Base-by-base conservation (phyloP, 2,888 invertebrate species). In the Ophioninae sp. region DNA sequence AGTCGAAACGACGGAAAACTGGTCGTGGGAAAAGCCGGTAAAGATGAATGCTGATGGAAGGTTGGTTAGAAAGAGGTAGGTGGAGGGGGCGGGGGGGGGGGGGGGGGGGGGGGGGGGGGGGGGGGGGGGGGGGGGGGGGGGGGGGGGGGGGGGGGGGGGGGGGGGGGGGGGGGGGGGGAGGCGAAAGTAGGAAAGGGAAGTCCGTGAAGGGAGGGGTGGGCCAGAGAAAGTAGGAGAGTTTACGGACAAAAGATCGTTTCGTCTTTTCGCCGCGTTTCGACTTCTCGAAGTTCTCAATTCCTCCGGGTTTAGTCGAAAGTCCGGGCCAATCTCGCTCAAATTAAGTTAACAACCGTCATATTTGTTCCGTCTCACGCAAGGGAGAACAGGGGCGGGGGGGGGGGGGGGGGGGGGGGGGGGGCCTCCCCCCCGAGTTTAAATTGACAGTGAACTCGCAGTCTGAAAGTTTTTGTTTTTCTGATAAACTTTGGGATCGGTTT, bases 161-260 rank as follows among this genome's bases (percentile, higher is more conserved):
- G 75, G 77, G 79, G 77, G 56, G 72, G 69, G 21, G 57, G 23
- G 74, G 23, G 59, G 44, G 56, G 70, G 56, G 73, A 17, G 56
- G 69, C 73, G 44, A 1, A 30, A 30, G 30, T 30, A 30, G 30
- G 30, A 30, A 30, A 30, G 30, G 30, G 30, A 30, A 30, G 30
- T 30, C 30, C 30, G 30, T 1, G 30, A 3, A 30, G 61, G 61
- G 56, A 56, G 72, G 61, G 67, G 62, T 10, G 39, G 41, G 61
- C 68, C 62, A 73, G 78, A 30, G 57, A 61, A 80, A 76, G 82
- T 73, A 57, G 13, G 41, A 76, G 62, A 81, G 80, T 88, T 85
- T 80, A 83, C 88, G 89, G 89, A 92, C 92, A 92, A 92, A 92
- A 90, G 92, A 89, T 89, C 91, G 91, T 91, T 91, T 90, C 88